Percentiles rank a stretch among this genome's conserved stretches.
phyloP scores from a whole-genome alignment of 2,888 invertebrate genomes.

The Aleiodes testaceus region DNA sequence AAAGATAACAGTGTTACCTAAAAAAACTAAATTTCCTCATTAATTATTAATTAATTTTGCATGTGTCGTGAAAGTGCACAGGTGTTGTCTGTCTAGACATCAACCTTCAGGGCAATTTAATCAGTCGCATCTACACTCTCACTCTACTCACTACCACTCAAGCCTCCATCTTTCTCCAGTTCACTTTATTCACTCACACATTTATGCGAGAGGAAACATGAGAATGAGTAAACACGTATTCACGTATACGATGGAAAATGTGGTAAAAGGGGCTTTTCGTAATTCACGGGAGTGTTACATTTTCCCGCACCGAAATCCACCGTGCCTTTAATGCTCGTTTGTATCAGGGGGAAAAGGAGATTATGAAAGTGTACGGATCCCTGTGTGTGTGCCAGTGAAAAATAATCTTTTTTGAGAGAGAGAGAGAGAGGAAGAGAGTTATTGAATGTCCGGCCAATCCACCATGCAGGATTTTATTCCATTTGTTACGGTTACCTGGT shows the following conservation, averaged over 20 bases:
- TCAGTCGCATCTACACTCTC: constrained; percentile 21
- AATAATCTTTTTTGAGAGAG: constrained; percentile 1
- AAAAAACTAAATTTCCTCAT: constrained; percentile 34
- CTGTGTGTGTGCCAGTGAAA: constrained; percentile 13
- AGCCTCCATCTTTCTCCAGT: background rate
- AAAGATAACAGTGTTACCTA: background rate
- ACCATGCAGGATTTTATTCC: constrained; percentile 50
- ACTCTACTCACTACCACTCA: background rate
- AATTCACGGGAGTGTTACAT: constrained; percentile 44
- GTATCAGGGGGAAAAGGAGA: constrained; percentile 46
- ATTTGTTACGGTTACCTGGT: constrained; percentile 47
- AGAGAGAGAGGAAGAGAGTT: constrained; percentile 38
- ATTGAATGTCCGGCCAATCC: constrained; percentile 50
- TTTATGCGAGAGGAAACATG: constrained; percentile 14
- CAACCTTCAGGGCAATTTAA: constrained; percentile 36
- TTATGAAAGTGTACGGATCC: constrained; percentile 43
- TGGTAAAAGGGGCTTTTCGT: constrained; percentile 37
- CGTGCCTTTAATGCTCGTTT: constrained; percentile 51
- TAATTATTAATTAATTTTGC: constrained; percentile 35
- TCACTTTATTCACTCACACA: background rate
- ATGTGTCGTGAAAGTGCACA: constrained; percentile 28
- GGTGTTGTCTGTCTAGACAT: constrained; percentile 29
- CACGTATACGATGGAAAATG: constrained; percentile 25
- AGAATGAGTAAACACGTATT: constrained; percentile 37
- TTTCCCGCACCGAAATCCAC: constrained; percentile 44